A percentile compares a stretch with the other conserved stretches of the same genome.
These are phyloP conservation scores for Ylistrum balloti DNA, from an alignment of 1,140 invertebrate genomes.

Conservation along the genomic window DNA sequence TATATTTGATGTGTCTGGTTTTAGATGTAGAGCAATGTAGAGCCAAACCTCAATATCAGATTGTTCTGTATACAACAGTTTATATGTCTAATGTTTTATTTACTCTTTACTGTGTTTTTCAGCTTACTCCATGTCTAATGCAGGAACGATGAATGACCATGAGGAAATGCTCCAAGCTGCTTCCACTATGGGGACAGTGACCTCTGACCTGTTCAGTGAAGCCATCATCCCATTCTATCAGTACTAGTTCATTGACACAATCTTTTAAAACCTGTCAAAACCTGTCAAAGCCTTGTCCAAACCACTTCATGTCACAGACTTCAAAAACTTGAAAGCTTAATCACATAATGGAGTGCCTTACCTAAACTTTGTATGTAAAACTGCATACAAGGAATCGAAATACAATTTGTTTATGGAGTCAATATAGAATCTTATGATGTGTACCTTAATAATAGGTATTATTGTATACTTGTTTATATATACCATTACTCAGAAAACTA, in stretches of 20 bases:
- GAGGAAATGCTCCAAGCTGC: constrained; percentile 65
- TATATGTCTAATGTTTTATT: too few relatives aligned
- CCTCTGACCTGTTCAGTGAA: constrained; percentile 61
- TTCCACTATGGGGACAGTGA: constrained; percentile 55
- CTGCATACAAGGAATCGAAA: too few relatives aligned
- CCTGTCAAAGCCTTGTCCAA: too few relatives aligned
- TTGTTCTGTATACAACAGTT: too few relatives aligned
- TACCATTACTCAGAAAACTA: background rate
- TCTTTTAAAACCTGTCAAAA: background rate
- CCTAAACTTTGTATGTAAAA: background rate
- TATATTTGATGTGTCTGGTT: too few relatives aligned
- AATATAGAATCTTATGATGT: too few relatives aligned
- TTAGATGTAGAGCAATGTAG: too few relatives aligned
- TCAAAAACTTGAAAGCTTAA: too few relatives aligned
- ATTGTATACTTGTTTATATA: background rate
- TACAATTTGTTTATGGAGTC: too few relatives aligned
- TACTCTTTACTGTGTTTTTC: background rate
- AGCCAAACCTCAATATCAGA: too few relatives aligned
- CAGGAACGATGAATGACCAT: constrained; percentile 47
- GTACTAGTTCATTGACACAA: background rate
- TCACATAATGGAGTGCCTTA: background rate
- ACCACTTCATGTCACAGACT: too few relatives aligned
- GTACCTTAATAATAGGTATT: background rate
- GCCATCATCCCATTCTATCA: constrained; percentile 51
- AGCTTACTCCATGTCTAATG: constrained; percentile 52